Evolutionary conservation across 2,113 vertebrate genomes (phyloP), one percentile per base, ranked within the genome.

Genomic region (Agelaius tricolor): DNA sequence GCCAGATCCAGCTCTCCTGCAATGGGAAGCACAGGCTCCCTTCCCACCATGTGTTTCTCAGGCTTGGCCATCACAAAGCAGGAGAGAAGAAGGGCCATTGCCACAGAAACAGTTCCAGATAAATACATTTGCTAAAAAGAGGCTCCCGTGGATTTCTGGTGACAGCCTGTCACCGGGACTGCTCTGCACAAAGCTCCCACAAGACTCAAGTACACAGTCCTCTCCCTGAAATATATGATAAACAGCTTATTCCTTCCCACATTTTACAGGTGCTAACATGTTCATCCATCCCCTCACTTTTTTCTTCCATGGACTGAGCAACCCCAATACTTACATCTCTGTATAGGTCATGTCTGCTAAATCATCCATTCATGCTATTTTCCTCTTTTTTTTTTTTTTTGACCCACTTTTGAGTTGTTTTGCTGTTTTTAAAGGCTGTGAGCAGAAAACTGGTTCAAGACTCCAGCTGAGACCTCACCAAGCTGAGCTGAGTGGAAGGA

Each of bases 401-500:
- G 57, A 19, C 82, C 78, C 63, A 72, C 72, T 83, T 73, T 62
- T 62, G 54, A 80, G 30, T 84, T 76, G 44, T 66, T 87, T 78
- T 89, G 59, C 76, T 90, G 84, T 13, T 92, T 94, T 37, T 74
- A 43, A 92, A 87, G 61, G 61, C 77, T 84, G 37, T 23, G 65
- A 77, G 43, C 26, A 77, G 65, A 81, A 91, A 94, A 95, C 55
- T 84, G 81, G 73, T 77, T 87, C 73, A 91, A 84, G 84, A 39
- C 84, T 87, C 74, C 84, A 89, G 74, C 84, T 72, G 87, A 75
- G 81, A 76, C 37, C 67, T 79, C 58, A 52, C 65, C 61, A 67
- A 80, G 78, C 21, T 15, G 58, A 89, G 67, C 3, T 61, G 63
- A 75, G 46, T 24, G 46, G 71, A 92, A 95, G 41, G 35, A 90